Conservation (phyloP, 1,140 invertebrate species). For the Coenobita brevimanus region DNA sequence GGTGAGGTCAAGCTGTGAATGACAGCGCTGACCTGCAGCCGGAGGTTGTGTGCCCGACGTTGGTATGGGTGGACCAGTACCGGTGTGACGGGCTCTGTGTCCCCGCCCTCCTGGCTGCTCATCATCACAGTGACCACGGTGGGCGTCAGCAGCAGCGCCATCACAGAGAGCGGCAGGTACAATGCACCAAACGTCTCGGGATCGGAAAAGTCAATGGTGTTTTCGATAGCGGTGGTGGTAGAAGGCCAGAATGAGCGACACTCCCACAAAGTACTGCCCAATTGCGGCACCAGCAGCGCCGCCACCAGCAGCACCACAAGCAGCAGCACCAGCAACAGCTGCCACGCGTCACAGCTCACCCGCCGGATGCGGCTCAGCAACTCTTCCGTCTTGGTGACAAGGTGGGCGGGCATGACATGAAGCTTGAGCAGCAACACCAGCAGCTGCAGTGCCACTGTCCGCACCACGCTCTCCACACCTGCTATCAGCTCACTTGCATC, state of each 20-base stretch:
- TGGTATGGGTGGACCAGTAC: too few relatives aligned
- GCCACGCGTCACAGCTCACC: too few relatives aligned
- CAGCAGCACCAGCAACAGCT: neutral
- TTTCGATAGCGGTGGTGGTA: neutral
- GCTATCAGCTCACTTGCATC: neutral
- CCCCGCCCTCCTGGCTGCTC: neutral
- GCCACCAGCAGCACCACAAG: neutral
- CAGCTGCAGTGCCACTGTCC: neutral
- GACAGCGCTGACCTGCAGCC: too few relatives aligned
- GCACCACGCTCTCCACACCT: neutral
- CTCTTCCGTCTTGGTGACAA: neutral
- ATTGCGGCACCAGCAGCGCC: neutral
- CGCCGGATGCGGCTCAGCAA: neutral
- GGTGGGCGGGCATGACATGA: neutral
- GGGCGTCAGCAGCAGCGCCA: neutral
- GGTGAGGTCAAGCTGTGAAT: too few relatives aligned
- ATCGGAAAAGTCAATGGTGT: neutral
- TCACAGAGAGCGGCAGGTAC: neutral
- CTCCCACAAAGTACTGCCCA: neutral
- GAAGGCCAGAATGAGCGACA: neutral
- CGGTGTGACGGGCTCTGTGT: too few relatives aligned
- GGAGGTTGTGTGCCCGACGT: too few relatives aligned
- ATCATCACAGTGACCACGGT: neutral
- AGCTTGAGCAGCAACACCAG: neutral
- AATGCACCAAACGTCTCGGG: neutral